phyloP scores from a whole-genome alignment of 2,113 vertebrate species.

The Pantherophis guttatus region DNA sequence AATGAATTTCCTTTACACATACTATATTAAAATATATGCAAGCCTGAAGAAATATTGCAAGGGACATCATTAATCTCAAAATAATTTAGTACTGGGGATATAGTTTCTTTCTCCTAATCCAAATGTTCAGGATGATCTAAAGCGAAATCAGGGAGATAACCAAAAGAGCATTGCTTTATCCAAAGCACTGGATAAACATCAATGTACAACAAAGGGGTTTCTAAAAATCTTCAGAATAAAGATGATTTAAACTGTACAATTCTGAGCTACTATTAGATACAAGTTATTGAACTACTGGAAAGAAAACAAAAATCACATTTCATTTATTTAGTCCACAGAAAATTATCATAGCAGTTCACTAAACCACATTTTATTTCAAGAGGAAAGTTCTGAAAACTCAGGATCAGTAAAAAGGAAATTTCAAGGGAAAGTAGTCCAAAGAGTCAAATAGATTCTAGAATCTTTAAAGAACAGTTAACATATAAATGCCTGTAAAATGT shows the following conservation, averaged over 20 bases:
- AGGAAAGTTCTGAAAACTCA: not conserved
- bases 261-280: not conserved
- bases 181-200: not conserved
- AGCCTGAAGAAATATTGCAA: not conserved
- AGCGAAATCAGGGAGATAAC: not conserved
- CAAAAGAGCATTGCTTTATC: not conserved
- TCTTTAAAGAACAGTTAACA: not conserved
- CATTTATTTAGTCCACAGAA: not conserved
- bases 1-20: not conserved
- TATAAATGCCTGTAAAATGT: not conserved
- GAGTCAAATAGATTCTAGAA: not conserved
- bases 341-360: not conserved
- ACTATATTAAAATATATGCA: not conserved
- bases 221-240: not conserved
- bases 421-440: not conserved
- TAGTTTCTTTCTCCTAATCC: not conserved
- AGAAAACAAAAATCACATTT: not conserved
- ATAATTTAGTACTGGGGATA: not conserved
- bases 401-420: not conserved
- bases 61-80: not conserved
- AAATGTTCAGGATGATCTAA: not conserved
- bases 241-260: not conserved
- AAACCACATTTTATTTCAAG: not conserved
- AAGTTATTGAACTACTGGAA: not conserved
- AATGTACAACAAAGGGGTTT: not conserved